Evolutionary conservation across 2,888 invertebrate species (phyloP).

Genomic region (Alsophila aescularia): DNA sequence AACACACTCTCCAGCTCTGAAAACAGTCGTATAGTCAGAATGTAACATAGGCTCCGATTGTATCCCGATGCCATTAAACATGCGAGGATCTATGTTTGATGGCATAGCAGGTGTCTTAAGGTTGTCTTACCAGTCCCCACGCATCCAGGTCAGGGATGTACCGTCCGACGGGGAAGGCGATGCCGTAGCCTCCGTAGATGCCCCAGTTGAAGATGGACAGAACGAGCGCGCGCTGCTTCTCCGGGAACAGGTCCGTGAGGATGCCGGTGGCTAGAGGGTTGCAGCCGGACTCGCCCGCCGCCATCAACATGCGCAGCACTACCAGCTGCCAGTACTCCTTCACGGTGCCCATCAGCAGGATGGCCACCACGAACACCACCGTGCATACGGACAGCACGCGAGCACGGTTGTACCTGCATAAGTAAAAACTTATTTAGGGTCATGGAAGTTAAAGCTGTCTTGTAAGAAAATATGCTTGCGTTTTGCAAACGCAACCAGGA

Average conservation of each 20-base stretch:
- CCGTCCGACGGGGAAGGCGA: slow-evolving; percentile 95
- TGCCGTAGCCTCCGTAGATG: slow-evolving; percentile 96
- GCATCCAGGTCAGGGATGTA: slow-evolving; percentile 91
- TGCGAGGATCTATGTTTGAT: too few relatives aligned
- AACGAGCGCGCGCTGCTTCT: slow-evolving; percentile 92
- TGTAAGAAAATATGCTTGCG: too few relatives aligned
- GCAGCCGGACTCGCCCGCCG: slow-evolving; percentile 94
- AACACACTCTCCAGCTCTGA: slow-evolving; percentile 93
- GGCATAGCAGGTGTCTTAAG: too few relatives aligned
- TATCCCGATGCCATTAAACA: too few relatives aligned
- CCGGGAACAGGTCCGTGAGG: slow-evolving; percentile 91
- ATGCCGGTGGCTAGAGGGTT: slow-evolving; percentile 94
- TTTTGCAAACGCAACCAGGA: too few relatives aligned
- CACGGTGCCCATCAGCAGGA: slow-evolving; percentile 93
- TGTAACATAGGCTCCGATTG: too few relatives aligned
- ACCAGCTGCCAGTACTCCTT: slow-evolving; percentile 96
- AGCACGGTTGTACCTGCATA: slow-evolving; percentile 87
- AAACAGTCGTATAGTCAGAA: slow-evolving; percentile 1
- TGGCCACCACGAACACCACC: slow-evolving; percentile 91
- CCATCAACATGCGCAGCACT: slow-evolving; percentile 92
- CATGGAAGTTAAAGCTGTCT: too few relatives aligned
- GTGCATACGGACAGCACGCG: slow-evolving; percentile 91
- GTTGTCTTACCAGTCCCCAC: slow-evolving; percentile 86
- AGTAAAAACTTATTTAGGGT: not conserved
- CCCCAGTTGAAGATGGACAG: slow-evolving; percentile 98